Percentiles rank a stretch among this genome's conserved stretches.
Conservation (phyloP, 92 coral and sea anemone species). For the Siderastrea siderea region DNA sequence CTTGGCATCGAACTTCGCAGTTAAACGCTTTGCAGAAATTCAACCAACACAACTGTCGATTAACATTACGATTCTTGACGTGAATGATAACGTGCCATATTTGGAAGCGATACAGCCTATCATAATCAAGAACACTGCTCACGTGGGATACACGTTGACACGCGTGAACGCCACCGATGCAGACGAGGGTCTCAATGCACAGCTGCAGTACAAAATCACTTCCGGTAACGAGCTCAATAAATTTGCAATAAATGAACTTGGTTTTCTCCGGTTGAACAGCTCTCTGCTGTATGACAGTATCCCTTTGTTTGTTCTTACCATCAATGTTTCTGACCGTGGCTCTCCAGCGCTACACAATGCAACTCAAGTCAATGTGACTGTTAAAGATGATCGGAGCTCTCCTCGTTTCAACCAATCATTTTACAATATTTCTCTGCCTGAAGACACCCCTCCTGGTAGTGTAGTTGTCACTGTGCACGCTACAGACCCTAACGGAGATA, state of each 20-base stretch:
- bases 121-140: slow-evolving; percentile 46
- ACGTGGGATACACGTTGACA: slow-evolving; percentile 36
- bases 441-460: slow-evolving; percentile 46
- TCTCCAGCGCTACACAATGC: slow-evolving; percentile 43
- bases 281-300: slow-evolving; percentile 46
- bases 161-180: slow-evolving; percentile 59
- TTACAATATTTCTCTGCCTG: slow-evolving; percentile 47
- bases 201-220: slow-evolving; percentile 40
- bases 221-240: slow-evolving; percentile 34
- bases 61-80: slow-evolving; percentile 30
- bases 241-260: slow-evolving; percentile 35
- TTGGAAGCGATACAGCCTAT: slow-evolving; percentile 14
- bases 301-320: slow-evolving; percentile 28
- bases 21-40: slow-evolving; percentile 43
- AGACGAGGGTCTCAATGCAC: slow-evolving; percentile 53
- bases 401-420: slow-evolving; percentile 45
- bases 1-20: slow-evolving; percentile 48
- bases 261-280: slow-evolving; percentile 49
- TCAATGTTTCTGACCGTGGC: slow-evolving; percentile 67
- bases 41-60: slow-evolving; percentile 4
- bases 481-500: slow-evolving; percentile 52
- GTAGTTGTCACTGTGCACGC: slow-evolving; percentile 39
- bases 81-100: slow-evolving; percentile 59
- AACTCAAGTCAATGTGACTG: slow-evolving; percentile 18
- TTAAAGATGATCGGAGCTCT: slow-evolving; percentile 47